Evolutionary conservation across 2,797 vertebrate genomes (phyloP), one percentile per base, ranked within the genome.

Genomic region (Sebastes matsubarae): DNA sequence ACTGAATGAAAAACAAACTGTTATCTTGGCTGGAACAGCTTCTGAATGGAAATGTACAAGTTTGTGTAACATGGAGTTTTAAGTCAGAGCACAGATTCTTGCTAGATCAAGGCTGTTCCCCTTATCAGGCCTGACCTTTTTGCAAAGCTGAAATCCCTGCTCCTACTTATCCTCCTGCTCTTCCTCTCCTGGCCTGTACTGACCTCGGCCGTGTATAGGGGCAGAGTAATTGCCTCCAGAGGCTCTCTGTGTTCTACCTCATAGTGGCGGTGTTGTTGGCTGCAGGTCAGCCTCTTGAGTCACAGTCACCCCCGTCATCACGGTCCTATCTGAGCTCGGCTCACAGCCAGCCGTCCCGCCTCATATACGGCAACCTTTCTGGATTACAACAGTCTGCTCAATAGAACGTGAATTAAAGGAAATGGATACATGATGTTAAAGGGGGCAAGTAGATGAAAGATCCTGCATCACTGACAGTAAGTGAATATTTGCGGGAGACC

Each of bases 271-370:
- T 60, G 77, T 54, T 82, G 75, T 63, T 76, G 83, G 88, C 90
- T 88, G 80, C 86, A 76, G 89, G 86, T 87, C 84, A 86, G 81
- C 81, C 59, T 74, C 60, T 63, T 60, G 61, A 87, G 68, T 86
- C 80, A 72, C 65, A 46, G 77, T 72, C 64, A 58, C 27, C 73
- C 38, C 50, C 8, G 29, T 79, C 77, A 79, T 79, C 79, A 8
- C 6, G 66, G 60, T 55, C 18, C 71, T 46, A 66, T 84, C 77
- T 60, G 70, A 73, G 59, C 34, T 61, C 50, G 77, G 75, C 68
- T 36, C 34, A 42, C 20, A 60, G 77, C 79, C 81, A 77, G 34
- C 5, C 0, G 6, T 58, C 58, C 59, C 42, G 30, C 68, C 58
- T 63, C 7, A 76, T 16, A 20, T 58, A 29, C 64, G 54, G 71